Base-by-base conservation (phyloP, 2,797 vertebrate genomes). In the Agapornis canus region DNA sequence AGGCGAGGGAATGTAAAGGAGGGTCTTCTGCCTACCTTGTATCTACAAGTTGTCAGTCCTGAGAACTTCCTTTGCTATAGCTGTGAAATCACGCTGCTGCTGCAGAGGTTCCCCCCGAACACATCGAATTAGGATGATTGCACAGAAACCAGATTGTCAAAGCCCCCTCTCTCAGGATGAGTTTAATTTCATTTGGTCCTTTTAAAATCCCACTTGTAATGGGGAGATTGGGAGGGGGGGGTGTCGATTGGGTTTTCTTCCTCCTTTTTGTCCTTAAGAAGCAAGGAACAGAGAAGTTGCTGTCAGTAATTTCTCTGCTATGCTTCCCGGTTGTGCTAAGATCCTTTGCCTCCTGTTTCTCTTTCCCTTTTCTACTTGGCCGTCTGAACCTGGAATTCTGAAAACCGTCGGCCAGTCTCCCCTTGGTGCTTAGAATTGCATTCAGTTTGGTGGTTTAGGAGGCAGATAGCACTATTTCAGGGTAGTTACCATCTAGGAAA, bases 361-460 rank as follows among this genome's bases (percentile, higher is more conserved):
- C 17, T 85, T 89, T 87, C 68, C 11, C 22, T 91, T 77, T 95
- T 40, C 51, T 31, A 16, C 22, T 81, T 14, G 7, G 15, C 35
- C 6, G 4, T n/a, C 27, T 70, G 63, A 90, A 84, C 48, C 20
- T 37, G 48, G 13, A 79, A 71, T 72, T 92, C 47, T 43, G 59
- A 43, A 82, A 63, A 64, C 20, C 13, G 19, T 2, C 0, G 0
- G 4, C 22, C 32, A 16, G 27, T n/a, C 22, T 81, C 35, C 31
- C 13, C 22, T 56, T 1, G 0, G 40, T 82, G 76, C 16, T 42
- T 70, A 21, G 18, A 23, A 10, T 0, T 0, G 14, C 3, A 0
- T 86, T 88, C 57, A 63, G 22, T 56, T 71, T 25, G 11, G 10
- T 65, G 20, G 3, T 69, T 76, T 86, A n/a, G 66, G 31, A 73